Evolutionary conservation across 2,888 invertebrate genomes (phyloP), one percentile per base, ranked within the genome.

Genomic region (Conistra vaccinii): DNA sequence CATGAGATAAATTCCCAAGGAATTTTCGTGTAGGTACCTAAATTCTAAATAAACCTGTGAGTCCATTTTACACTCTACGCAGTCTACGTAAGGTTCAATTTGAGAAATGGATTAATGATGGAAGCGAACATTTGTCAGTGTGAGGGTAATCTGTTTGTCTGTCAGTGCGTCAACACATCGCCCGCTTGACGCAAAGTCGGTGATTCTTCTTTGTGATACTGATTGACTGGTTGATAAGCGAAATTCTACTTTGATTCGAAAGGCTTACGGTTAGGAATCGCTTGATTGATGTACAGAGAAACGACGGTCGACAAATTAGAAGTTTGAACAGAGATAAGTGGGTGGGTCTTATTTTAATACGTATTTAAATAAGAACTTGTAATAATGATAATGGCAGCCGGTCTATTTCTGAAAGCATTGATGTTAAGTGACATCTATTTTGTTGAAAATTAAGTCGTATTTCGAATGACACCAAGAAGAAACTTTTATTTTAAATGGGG

Each of bases 171-270:
- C 92, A 91, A 92, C 93, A 92, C 92, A 91, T 91, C 88, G 85
- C 87, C 89, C 89, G 92, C 88, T 89, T 85, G 88, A 89, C 91
- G 91, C 86, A 88, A 90, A 92, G 91, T 91, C 93, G 91, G 91
- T 90, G 92, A 93, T 94, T 93, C 92, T 93, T 93, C 93, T 92
- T 91, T 91, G 91, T 91, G 91, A 92, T 92, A 89, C 92, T 93
- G 94, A 94, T 94, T 94, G 95, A 94, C 93, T 91, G 88, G 89
- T 90, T 91, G 94, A 94, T 94, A 94, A 94, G 91, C 91, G 89
- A 92, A 93, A 93, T 91, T 92, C 91, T 88, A 91, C 92, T 89
- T 90, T 93, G 91, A 92, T 90, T 90, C 87, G 80, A 85, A 87
- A 73, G 90, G 91, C 87, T 93, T 93, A 91, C 75, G 89, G 89